phyloP scores from a whole-genome alignment of 2,888 invertebrate species.

The Thera obeliscata region DNA sequence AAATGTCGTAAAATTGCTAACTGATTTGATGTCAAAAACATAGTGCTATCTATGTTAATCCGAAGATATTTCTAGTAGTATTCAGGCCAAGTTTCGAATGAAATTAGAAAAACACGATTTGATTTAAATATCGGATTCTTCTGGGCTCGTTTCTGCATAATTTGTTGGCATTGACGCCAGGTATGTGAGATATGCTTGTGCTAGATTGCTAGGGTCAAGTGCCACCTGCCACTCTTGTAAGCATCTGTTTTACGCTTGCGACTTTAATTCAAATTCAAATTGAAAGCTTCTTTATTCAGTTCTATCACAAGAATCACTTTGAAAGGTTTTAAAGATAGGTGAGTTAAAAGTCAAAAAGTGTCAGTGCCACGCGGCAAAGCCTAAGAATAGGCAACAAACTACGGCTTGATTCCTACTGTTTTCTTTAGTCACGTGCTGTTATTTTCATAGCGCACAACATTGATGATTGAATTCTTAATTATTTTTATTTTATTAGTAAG shows the following conservation, averaged over 20 bases:
- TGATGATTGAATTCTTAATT: too few relatives aligned
- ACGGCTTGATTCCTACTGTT: too few relatives aligned
- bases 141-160: constrained; percentile 32
- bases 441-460: too few relatives aligned
- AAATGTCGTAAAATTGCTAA: neutral
- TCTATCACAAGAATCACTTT: too few relatives aligned
- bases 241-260: constrained; percentile 3
- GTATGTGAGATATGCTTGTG: constrained; percentile 29
- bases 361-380: too few relatives aligned
- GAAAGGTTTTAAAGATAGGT: too few relatives aligned
- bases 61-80: constrained; percentile 24
- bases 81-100: constrained; percentile 32
- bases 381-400: too few relatives aligned
- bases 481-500: too few relatives aligned
- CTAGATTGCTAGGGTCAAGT: constrained; percentile 19
- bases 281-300: too few relatives aligned
- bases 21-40: neutral
- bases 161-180: constrained; percentile 24
- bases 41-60: neutral
- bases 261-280: too few relatives aligned
- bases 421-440: too few relatives aligned
- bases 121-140: constrained; percentile 33
- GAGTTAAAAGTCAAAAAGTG: too few relatives aligned
- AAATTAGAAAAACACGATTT: constrained; percentile 30
- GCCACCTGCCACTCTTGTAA: constrained; percentile 4